Percentiles rank a stretch among this genome's conserved stretches.
These are phyloP conservation scores for Numida meleagris DNA, from an alignment of 2,113 vertebrate genomes.

Conservation along the genomic window DNA sequence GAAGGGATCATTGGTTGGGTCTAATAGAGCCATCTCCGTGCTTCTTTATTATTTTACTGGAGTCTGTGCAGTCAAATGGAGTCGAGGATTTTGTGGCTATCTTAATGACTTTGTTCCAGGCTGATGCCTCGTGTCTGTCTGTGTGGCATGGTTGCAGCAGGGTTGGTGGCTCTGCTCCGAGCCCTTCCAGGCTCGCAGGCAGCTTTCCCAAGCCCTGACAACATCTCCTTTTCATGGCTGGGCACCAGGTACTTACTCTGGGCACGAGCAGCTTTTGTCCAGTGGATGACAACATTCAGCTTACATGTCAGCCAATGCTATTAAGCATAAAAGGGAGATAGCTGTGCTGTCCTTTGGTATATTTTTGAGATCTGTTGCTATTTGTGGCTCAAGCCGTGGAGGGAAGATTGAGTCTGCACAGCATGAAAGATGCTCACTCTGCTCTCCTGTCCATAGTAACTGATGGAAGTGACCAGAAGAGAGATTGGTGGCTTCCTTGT, in stretches of 20 bases:
- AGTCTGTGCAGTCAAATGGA: neutral
- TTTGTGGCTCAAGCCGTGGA: neutral
- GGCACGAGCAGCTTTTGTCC: neutral
- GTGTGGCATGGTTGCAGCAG: fast-evolving
- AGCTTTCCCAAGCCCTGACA: neutral
- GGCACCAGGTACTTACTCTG: neutral
- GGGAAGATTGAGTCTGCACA: neutral
- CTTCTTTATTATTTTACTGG: neutral
- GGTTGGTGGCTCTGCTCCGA: neutral
- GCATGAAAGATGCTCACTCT: neutral
- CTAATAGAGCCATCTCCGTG: neutral
- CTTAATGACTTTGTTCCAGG: neutral
- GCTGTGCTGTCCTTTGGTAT: neutral
- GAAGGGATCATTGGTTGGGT: neutral
- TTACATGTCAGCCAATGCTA: fast-evolving
- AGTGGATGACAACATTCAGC: neutral
- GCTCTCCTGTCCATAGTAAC: neutral
- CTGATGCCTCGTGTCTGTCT: fast-evolving
- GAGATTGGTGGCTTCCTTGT: neutral
- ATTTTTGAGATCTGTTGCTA: neutral
- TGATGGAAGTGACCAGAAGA: neutral
- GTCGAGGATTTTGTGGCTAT: constrained; percentile 1
- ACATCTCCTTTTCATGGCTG: neutral
- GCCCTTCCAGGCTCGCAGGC: neutral
- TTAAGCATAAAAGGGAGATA: neutral